Evolutionary conservation across 2,888 invertebrate species (phyloP).

Genomic region (Teleiodes luculella): DNA sequence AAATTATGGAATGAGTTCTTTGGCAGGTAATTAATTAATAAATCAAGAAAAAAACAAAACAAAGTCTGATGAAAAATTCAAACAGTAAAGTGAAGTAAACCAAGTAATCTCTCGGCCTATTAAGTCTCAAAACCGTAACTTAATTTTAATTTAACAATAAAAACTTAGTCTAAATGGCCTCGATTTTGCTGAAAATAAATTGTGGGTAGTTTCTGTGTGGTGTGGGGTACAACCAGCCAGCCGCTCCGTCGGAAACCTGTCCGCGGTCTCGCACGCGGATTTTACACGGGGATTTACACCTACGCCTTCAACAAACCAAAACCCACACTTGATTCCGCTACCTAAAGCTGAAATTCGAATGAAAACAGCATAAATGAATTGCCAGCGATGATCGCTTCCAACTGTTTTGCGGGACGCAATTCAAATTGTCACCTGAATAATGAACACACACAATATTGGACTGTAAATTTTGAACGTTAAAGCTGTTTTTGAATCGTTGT

Average conservation of each 20-base stretch:
- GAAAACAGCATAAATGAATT: conserved; percentile 32
- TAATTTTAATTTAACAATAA: too few relatives aligned
- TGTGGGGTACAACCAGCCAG: conserved; percentile 10
- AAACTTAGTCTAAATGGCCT: too few relatives aligned
- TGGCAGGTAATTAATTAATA: too few relatives aligned
- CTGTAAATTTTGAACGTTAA: conserved; percentile 31
- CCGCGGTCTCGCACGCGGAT: conserved; percentile 51
- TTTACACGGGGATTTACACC: conserved; percentile 60
- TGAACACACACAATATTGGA: conserved; percentile 33
- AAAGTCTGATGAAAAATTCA: too few relatives aligned
- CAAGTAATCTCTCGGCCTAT: too few relatives aligned
- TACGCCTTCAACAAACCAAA: conserved; percentile 30
- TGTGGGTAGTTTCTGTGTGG: background rate
- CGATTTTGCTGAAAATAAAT: too few relatives aligned
- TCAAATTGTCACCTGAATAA: conserved; percentile 63
- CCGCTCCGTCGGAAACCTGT: conserved; percentile 54
- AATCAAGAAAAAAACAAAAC: too few relatives aligned
- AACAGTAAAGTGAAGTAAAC: too few relatives aligned
- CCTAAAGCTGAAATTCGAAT: conserved; percentile 31
- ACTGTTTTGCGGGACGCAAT: conserved; percentile 59
- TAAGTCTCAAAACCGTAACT: too few relatives aligned
- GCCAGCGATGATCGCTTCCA: conserved; percentile 53
- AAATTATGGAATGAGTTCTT: too few relatives aligned
- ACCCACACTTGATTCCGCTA: conserved; percentile 18
- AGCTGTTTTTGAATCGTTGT: conserved; percentile 25